Base-by-base conservation (phyloP, 2,888 invertebrate species). In the Epsilonema sp. region DNA sequence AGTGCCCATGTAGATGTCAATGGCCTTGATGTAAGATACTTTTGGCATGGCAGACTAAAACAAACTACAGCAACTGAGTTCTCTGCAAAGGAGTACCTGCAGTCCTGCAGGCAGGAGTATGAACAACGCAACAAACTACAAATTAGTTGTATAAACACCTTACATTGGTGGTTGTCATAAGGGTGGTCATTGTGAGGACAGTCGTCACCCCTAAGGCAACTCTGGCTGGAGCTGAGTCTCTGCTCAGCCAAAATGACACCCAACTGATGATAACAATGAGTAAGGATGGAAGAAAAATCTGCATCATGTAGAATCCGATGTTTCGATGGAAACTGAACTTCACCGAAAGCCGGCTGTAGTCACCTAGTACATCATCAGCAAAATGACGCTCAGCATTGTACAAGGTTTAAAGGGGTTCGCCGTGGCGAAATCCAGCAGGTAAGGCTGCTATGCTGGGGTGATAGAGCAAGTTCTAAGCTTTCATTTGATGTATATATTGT, bases 121-220 rank as follows among this genome's bases (percentile, higher is more conserved):
- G n/a, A n/a, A n/a, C n/a, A n/a, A n/a, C n/a, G n/a, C n/a, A n/a
- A n/a, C n/a, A n/a, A n/a, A n/a, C n/a, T n/a, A n/a, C n/a, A n/a
- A n/a, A n/a, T n/a, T n/a, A n/a, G n/a, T n/a, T n/a, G n/a, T n/a
- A n/a, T n/a, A 8, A 16, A 31, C 8, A 8, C 8, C 85, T 85
- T 58, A 86, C 85, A 69, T 87, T 87, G 60, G 86, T 87, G 62
- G 85, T 86, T 61, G 86, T 86, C 86, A 87, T 87, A 61, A 87
- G 78, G 58, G 87, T 87, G 63, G 87, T 89, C 86, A 87, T 87
- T 67, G 87, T 87, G 2, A 71, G 61, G 24, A 71, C 63, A 11
- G 70, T 71, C 19, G 71, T 71, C 46, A 71, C 69, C 3, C 70
- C 71, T 11, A 71, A 60, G 2, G 70, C 70, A 25, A 69, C 69